Evolutionary conservation across 1,140 invertebrate species (phyloP).

Genomic region (Pararge aegeria): DNA sequence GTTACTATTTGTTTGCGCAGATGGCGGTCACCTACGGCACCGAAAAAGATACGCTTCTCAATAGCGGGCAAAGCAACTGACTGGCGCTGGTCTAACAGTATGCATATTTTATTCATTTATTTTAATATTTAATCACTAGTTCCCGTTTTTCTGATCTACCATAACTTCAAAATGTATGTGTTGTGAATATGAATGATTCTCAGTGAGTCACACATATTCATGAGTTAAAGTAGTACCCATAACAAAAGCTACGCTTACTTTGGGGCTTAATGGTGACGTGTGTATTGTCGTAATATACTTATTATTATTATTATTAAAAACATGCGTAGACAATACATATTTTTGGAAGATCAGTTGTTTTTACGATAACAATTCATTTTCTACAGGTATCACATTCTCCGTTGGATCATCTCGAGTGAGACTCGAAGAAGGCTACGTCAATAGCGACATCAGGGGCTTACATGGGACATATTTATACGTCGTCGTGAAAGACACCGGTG

Average conservation of each 20-base stretch:
- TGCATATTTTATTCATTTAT: constrained; percentile 23
- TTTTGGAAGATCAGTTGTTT: too few relatives aligned
- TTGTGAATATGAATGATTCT: too few relatives aligned
- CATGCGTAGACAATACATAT: too few relatives aligned
- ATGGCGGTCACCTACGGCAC: constrained; percentile 63
- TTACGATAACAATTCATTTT: not conserved
- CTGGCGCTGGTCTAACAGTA: constrained; percentile 59
- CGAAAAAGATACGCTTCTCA: constrained; percentile 46
- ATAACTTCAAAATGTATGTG: too few relatives aligned
- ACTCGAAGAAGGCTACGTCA: constrained; percentile 32
- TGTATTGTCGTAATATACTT: too few relatives aligned
- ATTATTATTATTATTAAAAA: too few relatives aligned
- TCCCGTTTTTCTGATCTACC: too few relatives aligned
- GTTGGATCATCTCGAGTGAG: constrained; percentile 34
- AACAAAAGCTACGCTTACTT: too few relatives aligned
- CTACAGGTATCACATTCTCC: constrained; percentile 44
- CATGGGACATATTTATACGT: constrained; percentile 39
- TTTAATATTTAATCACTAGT: too few relatives aligned
- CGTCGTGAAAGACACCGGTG: constrained; percentile 35
- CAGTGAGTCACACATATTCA: too few relatives aligned
- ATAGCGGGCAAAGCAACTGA: constrained; percentile 38
- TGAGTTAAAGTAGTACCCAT: too few relatives aligned
- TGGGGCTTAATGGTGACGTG: too few relatives aligned
- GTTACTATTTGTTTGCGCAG: constrained; percentile 70
- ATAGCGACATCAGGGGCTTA: not conserved